These are phyloP conservation scores for Orientallactaga sibirica DNA, from an alignment of 2,797 vertebrate genomes.

Conservation along the genomic window DNA sequence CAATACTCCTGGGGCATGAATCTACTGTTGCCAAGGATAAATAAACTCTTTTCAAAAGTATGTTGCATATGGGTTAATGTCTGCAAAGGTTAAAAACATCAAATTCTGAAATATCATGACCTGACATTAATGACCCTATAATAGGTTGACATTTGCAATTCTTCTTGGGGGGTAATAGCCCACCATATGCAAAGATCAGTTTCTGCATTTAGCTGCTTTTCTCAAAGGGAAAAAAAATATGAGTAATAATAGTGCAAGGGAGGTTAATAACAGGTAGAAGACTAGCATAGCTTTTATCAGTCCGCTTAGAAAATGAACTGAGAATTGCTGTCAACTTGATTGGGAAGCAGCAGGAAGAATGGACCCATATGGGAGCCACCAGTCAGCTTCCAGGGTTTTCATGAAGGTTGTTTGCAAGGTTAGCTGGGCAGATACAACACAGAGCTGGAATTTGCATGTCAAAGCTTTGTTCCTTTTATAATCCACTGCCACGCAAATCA, in stretches of 20 bases:
- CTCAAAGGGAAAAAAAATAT: conserved; percentile 84
- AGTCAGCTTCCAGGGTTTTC: conserved; percentile 77
- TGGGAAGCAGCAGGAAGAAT: conserved; percentile 85
- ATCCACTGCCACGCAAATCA: conserved; percentile 86
- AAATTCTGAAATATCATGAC: conserved; percentile 89
- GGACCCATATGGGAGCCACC: conserved; percentile 85
- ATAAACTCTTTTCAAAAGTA: conserved; percentile 82
- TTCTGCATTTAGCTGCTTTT: conserved; percentile 84
- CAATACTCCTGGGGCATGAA: conserved; percentile 62
- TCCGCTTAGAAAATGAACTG: conserved; percentile 89
- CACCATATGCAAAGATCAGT: conserved; percentile 86
- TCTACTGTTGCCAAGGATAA: conserved; percentile 79
- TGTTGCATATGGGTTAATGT: conserved; percentile 84
- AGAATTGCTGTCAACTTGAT: conserved; percentile 88
- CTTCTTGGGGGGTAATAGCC: conserved; percentile 78
- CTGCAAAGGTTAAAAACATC: conserved; percentile 89
- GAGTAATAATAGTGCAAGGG: conserved; percentile 86
- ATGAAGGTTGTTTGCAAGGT: conserved; percentile 90
- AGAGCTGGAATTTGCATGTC: conserved; percentile 88
- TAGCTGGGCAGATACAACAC: conserved; percentile 82
- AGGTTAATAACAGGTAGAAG: conserved; percentile 88
- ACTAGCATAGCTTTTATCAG: conserved; percentile 85
- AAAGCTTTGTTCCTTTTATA: conserved; percentile 88
- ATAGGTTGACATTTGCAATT: conserved; percentile 88
- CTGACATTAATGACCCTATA: conserved; percentile 88